A percentile compares a stretch with the other conserved stretches of the same genome.
These are phyloP conservation scores for Neoarius graeffei DNA, from an alignment of 2,113 vertebrate genomes.

Conservation along the genomic window DNA sequence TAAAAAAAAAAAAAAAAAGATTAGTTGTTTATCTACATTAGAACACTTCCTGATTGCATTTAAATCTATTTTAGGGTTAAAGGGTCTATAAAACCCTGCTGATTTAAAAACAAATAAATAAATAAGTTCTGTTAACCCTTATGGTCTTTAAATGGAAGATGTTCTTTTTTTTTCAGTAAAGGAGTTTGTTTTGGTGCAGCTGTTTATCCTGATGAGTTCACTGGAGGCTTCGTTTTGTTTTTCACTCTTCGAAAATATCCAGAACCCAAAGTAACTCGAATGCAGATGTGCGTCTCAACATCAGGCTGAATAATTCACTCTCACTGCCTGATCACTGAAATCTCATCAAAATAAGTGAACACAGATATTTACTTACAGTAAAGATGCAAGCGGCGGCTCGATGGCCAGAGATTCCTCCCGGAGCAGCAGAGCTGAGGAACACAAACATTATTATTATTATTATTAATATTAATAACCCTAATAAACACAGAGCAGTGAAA, in stretches of 20 bases:
- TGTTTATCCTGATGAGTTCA: background rate
- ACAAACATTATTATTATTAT: background rate
- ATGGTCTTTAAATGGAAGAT: background rate
- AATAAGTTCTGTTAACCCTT: background rate
- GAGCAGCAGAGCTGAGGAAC: background rate
- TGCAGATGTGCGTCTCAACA: background rate
- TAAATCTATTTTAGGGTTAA: background rate
- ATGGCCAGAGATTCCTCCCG: background rate
- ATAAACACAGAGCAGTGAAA: background rate
- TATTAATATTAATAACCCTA: background rate
- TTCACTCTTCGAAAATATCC: no score
- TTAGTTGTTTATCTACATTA: background rate
- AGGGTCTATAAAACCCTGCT: background rate
- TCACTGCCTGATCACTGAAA: background rate
- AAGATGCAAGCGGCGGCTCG: background rate
- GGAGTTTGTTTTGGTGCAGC: background rate
- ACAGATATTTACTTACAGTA: no score
- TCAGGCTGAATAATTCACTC: background rate
- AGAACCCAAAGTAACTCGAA: no score
- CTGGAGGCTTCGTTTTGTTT: no score
- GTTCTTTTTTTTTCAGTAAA: no score
- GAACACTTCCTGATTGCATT: background rate
- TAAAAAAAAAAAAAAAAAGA: no score
- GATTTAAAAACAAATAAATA: no score
- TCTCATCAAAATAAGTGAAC: no score